phyloP scores from a whole-genome alignment of 2,797 vertebrate genomes.

The Buphagus erythrorhynchus region DNA sequence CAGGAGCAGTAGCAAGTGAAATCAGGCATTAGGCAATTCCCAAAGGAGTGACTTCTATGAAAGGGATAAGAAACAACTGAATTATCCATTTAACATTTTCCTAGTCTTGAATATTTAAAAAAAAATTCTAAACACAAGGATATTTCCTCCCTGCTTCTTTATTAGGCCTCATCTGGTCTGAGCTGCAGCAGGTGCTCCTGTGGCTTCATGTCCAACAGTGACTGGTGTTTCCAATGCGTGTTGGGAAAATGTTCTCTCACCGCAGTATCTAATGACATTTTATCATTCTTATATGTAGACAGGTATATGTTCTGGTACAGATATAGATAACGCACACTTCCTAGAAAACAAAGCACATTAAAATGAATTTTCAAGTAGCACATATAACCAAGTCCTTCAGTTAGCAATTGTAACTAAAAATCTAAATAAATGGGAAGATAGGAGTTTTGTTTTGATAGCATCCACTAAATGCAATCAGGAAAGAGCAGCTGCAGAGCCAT shows the following conservation, averaged over 20 bases:
- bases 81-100: background rate
- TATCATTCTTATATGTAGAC: background rate
- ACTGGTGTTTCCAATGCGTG: background rate
- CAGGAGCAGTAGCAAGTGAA: background rate
- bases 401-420: background rate
- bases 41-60: background rate
- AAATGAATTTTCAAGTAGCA: background rate
- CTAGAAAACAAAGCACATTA: background rate
- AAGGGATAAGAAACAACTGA: background rate
- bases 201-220: background rate
- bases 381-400: background rate
- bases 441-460: background rate
- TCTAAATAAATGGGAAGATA: background rate
- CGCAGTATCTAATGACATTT: background rate
- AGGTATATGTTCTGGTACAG: background rate
- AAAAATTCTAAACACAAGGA: background rate
- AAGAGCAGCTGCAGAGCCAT: background rate
- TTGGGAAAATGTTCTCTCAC: background rate
- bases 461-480: background rate
- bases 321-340: background rate
- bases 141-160: background rate
- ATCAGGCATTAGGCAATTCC: background rate
- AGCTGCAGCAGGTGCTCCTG: background rate
- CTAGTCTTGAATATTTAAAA: background rate
- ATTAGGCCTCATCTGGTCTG: background rate